Conservation (phyloP, 2,888 invertebrate species). For the Ectemnius cavifrons region DNA sequence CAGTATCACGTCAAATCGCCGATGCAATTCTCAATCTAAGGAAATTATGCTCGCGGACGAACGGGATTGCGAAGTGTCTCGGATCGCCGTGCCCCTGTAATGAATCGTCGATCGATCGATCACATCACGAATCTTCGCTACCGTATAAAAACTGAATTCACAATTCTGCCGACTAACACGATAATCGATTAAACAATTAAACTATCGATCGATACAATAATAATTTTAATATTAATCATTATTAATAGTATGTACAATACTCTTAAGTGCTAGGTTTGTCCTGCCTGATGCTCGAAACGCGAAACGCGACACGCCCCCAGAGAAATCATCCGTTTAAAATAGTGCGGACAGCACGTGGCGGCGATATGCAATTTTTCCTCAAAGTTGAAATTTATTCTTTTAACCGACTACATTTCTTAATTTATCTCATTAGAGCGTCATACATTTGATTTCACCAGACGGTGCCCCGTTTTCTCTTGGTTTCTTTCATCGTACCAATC, state of each 20-base stretch:
- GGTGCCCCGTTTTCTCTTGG: too few species aligned
- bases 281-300: constrained; percentile 66
- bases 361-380: constrained; percentile 29
- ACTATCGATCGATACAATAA: constrained; percentile 74
- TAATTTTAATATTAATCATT: constrained; percentile 72
- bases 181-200: constrained; percentile 73
- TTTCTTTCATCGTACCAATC: too few species aligned
- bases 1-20: constrained; percentile 26
- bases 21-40: constrained; percentile 29
- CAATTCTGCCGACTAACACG: constrained; percentile 72
- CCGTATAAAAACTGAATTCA: constrained; percentile 71
- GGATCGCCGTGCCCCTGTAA: constrained; percentile 4
- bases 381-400: constrained; percentile 19
- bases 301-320: constrained; percentile 64
- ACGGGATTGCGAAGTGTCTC: not conserved
- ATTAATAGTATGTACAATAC: constrained; percentile 76
- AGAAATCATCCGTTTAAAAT: constrained; percentile 63
- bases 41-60: not conserved
- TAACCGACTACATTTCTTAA: constrained; percentile 5
- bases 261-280: constrained; percentile 56
- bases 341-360: constrained; percentile 51
- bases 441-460: too few species aligned
- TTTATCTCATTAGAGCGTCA: too few species aligned
- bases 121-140: constrained; percentile 44
- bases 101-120: constrained; percentile 44